Percentiles rank a stretch among this genome's conserved stretches.
phyloP scores from a whole-genome alignment of 2,888 invertebrate species.

The Campoletis raptor region DNA sequence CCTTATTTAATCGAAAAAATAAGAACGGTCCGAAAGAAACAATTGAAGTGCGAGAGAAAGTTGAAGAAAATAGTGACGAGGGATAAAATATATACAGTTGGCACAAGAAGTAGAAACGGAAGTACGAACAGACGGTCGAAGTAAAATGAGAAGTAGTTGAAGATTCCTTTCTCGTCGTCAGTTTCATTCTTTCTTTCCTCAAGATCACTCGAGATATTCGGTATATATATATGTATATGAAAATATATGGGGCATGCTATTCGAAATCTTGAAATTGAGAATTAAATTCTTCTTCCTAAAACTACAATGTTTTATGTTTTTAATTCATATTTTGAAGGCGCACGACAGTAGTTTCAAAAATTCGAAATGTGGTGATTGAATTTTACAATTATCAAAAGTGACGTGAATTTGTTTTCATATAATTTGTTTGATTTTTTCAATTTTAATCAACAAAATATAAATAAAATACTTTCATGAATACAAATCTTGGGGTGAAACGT shows the following conservation, averaged over 20 bases:
- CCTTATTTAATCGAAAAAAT: neutral
- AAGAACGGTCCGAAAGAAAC: neutral
- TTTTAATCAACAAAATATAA: neutral
- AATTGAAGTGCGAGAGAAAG: neutral
- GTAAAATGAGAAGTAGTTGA: slow-evolving; percentile 55
- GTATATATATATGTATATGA: slow-evolving; percentile 8
- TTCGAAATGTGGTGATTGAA: neutral
- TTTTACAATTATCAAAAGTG: neutral
- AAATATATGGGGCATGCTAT: neutral
- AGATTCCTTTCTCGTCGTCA: slow-evolving; percentile 50
- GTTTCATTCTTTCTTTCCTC: slow-evolving; percentile 32
- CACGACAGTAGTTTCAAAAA: neutral
- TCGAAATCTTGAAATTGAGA: neutral
- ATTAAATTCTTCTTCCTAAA: neutral
- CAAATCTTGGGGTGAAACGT: neutral
- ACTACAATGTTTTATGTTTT: neutral
- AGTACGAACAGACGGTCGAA: slow-evolving; percentile 51
- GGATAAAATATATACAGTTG: slow-evolving; percentile 36
- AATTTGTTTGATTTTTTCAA: neutral
- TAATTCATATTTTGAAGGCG: neutral
- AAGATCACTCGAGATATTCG: slow-evolving; percentile 33
- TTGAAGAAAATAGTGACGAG: slow-evolving; percentile 15
- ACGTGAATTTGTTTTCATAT: neutral
- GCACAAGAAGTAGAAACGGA: slow-evolving; percentile 47
- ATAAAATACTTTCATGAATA: neutral